phyloP scores from a whole-genome alignment of 1,140 invertebrate genomes.

The Drosophila grimshawi region DNA sequence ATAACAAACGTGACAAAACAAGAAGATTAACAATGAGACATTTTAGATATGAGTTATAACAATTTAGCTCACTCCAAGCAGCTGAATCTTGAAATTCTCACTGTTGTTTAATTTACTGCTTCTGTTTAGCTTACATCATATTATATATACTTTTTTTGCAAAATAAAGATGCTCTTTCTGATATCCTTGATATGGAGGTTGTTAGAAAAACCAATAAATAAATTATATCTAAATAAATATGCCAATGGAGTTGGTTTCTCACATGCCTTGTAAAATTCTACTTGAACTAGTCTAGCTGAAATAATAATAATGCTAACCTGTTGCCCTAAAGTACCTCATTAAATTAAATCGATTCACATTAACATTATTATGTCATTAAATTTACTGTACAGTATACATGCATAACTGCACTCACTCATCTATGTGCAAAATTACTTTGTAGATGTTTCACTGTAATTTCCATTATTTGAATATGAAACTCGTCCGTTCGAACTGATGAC shows the following conservation, averaged over 20 bases:
- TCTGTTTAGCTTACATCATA: too few relatives aligned
- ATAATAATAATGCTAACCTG: constrained; percentile 19
- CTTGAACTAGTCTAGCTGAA: background rate
- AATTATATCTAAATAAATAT: too few relatives aligned
- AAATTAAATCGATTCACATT: background rate
- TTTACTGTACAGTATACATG: background rate
- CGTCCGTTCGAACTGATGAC: constrained; percentile 6
- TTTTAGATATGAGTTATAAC: constrained; percentile 11
- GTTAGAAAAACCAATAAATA: too few relatives aligned
- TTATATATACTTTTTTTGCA: too few relatives aligned
- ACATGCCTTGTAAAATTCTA: background rate
- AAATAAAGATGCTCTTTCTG: too few relatives aligned
- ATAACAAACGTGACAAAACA: constrained; percentile 22
- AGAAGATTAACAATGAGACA: constrained; percentile 21
- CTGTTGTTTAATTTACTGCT: background rate
- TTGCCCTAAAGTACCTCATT: constrained; percentile 13
- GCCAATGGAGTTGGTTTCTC: background rate
- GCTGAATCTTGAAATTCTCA: background rate
- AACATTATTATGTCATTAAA: background rate
- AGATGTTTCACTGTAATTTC: constrained; percentile 2
- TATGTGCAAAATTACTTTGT: background rate
- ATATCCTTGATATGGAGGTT: too few relatives aligned
- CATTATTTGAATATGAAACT: constrained; percentile 11
- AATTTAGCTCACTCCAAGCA: constrained; percentile 1
- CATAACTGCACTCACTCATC: background rate